These are phyloP conservation scores for Suncus etruscus DNA, from an alignment of 2,113 vertebrate genomes.

Conservation along the genomic window DNA sequence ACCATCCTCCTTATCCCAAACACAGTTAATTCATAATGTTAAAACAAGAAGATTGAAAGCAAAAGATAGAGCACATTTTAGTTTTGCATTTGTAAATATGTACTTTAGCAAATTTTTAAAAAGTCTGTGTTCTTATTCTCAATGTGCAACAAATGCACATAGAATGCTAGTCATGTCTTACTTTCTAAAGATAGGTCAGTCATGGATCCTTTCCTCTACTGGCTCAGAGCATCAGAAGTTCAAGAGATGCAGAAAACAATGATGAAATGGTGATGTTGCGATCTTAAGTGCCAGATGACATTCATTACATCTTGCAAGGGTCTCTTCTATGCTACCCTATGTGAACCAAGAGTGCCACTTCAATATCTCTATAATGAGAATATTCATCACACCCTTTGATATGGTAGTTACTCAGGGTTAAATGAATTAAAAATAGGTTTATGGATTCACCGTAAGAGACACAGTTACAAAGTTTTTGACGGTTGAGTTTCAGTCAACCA, in stretches of 20 bases:
- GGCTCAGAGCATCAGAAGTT: background rate
- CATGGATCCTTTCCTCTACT: background rate
- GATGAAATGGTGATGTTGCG: background rate
- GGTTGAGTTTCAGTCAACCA: no score
- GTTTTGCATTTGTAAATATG: background rate
- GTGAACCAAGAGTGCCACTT: background rate
- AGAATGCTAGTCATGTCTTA: background rate
- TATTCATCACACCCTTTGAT: background rate
- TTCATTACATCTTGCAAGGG: conserved; percentile 1
- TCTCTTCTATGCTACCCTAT: background rate
- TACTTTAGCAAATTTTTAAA: background rate
- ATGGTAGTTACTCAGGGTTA: background rate
- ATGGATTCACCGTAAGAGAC: no score
- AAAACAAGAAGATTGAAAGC: conserved; percentile 44
- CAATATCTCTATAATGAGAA: background rate
- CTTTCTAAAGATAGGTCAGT: background rate
- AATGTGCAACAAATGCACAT: background rate
- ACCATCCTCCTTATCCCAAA: background rate
- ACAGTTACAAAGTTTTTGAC: no score
- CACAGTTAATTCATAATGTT: background rate
- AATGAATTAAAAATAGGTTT: background rate
- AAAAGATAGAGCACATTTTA: background rate
- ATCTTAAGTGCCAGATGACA: background rate
- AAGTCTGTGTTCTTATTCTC: background rate
- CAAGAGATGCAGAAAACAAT: background rate